A percentile compares a stretch with the other conserved stretches of the same genome.
Evolutionary conservation across 92 coral and sea anemone species (phyloP).

Genomic region (Porites rus): DNA sequence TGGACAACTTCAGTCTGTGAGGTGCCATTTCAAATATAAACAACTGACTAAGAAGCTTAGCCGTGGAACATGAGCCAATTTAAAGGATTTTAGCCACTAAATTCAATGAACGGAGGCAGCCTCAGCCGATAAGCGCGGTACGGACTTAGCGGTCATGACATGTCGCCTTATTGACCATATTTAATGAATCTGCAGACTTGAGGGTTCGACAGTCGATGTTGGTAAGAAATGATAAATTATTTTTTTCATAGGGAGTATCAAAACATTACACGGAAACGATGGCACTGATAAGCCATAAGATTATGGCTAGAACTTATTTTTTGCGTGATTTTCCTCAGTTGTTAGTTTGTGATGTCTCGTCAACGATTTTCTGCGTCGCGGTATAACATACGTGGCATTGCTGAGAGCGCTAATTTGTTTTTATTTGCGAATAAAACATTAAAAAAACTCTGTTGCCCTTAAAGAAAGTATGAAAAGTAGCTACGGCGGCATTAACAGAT

Average conservation of each 20-base stretch:
- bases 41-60: constrained; percentile 45
- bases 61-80: constrained; percentile 33
- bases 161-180: neutral
- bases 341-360: constrained; percentile 11
- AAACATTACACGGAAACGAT: neutral
- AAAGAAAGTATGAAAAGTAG: neutral
- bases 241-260: neutral
- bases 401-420: neutral
- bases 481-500: neutral
- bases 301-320: neutral
- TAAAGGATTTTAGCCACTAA: constrained; percentile 8
- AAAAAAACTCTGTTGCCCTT: neutral
- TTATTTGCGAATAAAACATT: neutral
- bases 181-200: neutral
- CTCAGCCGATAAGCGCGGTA: neutral
- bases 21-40: constrained; percentile 13
- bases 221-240: neutral
- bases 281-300: neutral
- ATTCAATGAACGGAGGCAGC: constrained; percentile 11
- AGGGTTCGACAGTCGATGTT: neutral
- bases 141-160: constrained; percentile 16
- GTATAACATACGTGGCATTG: neutral
- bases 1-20: constrained; percentile 3
- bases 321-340: constrained; percentile 15
- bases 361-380: neutral